Base-by-base conservation (phyloP, 2,113 vertebrate species). In the Albula goreensis region DNA sequence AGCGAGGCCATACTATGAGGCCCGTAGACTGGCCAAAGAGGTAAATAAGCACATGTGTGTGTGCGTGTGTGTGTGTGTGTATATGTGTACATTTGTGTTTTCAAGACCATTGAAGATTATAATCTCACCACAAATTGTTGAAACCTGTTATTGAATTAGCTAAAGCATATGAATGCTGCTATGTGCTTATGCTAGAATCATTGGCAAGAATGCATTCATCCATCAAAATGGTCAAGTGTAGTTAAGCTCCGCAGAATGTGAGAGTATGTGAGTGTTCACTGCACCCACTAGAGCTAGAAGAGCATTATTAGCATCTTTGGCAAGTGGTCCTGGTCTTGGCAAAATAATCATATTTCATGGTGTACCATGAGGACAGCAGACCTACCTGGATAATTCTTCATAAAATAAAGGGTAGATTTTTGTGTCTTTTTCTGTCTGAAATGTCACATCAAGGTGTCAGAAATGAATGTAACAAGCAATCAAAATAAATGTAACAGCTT, bases 1-100 rank as follows among this genome's bases (percentile, higher is more conserved):
- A 88, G 97, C 97, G 0, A 93, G 97, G 8, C 97, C 97, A 0
- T 98, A 98, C 90, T 98, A 98, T 13, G 97, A 98, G 91, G 97
- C 97, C 0, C 93, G 97, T 0, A 93, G 97, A 70, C 92, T 96
- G 4, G 97, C 97, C 83, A 98, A 98, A 91, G 97, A 98, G 96
- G 95, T 95, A 41, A 0, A 87, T 86, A 8, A 66, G 66, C 2
- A 11, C 22, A 25, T 56, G 53, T 56, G 53, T 56, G 53, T 11
- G 5, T 56, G 53, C 11, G 11, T 56, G 53, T 11, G 6, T 70
- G 63, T n/a, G 63, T 70, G 63, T 22, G 9, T 70, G 63, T 19
- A 17, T 60, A 15, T 15, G 56, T 60, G 56, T 60, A 3, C 11
- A 12, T 15, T 41, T 41, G 31, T 41, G 31, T 41, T 41, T 41